Conservation (phyloP, 2,888 invertebrate genomes). For the Hirudinaria manillensis region DNA sequence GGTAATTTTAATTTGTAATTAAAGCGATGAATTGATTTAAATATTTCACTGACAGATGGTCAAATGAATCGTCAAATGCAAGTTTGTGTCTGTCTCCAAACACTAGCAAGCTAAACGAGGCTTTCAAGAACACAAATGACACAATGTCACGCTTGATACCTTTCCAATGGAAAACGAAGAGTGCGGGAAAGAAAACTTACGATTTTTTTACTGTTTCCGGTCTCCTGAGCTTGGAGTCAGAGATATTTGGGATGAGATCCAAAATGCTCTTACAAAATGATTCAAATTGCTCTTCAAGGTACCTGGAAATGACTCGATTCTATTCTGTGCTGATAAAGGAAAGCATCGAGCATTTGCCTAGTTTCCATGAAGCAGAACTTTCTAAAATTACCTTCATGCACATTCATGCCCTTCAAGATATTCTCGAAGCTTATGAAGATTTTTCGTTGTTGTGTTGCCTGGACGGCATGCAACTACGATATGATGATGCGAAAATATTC, state of each 20-base stretch:
- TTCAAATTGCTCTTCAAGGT: background rate
- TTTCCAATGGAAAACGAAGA: too few species aligned
- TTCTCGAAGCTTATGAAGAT: constrained; percentile 1
- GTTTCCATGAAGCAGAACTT: constrained; percentile 12
- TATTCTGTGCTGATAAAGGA: background rate
- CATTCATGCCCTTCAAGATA: constrained; percentile 14
- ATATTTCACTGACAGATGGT: background rate
- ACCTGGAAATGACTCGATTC: background rate
- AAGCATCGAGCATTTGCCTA: background rate
- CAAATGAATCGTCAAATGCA: background rate
- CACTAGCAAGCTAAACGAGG: background rate
- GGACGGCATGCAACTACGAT: background rate
- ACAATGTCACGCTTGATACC: too few species aligned
- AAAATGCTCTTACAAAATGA: too few species aligned
- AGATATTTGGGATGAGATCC: too few species aligned
- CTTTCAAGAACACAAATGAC: background rate
- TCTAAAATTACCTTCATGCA: constrained; percentile 3
- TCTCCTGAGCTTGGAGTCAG: too few species aligned
- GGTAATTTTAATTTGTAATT: background rate
- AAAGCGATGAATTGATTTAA: background rate
- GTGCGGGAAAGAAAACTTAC: too few species aligned
- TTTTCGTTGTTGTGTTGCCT: constrained; percentile 5
- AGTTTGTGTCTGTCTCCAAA: background rate
- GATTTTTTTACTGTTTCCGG: too few species aligned
- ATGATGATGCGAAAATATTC: too few species aligned